Evolutionary conservation across 2,888 invertebrate species (phyloP).

Genomic region (Hydrotaea cyrtoneurina): DNA sequence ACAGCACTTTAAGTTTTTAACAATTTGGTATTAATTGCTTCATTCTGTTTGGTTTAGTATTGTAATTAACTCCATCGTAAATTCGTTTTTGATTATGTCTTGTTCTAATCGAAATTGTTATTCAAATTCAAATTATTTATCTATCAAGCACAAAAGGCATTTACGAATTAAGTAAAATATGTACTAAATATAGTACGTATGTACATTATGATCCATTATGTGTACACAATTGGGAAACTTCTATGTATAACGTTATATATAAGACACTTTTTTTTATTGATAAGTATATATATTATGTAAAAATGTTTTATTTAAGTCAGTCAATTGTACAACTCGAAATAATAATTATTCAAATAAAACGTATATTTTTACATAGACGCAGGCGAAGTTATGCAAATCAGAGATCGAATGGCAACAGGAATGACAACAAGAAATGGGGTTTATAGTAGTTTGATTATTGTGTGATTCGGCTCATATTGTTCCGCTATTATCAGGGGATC

Average conservation of each 20-base stretch:
- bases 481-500: too few relatives aligned
- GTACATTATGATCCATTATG: background rate
- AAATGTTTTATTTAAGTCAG: constrained; percentile 42
- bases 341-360: constrained; percentile 24
- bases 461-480: too few relatives aligned
- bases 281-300: constrained; percentile 41
- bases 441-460: too few relatives aligned
- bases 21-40: constrained; percentile 3
- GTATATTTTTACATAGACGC: constrained; percentile 31
- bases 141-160: constrained; percentile 17
- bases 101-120: background rate
- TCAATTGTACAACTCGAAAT: constrained; percentile 53
- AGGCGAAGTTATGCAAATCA: too few relatives aligned
- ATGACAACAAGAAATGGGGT: too few relatives aligned
- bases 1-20: constrained; percentile 12
- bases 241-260: constrained; percentile 7
- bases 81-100: background rate
- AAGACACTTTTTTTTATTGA: constrained; percentile 28
- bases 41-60: background rate
- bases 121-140: too few relatives aligned
- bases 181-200: background rate
- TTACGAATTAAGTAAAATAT: constrained; percentile 15
- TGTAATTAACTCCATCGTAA: background rate
- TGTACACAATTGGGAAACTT: background rate
- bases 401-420: too few relatives aligned